Evolutionary conservation across 2,888 invertebrate genomes (phyloP), one percentile per base, ranked within the genome.

Genomic region (Drosophila mimica): DNA sequence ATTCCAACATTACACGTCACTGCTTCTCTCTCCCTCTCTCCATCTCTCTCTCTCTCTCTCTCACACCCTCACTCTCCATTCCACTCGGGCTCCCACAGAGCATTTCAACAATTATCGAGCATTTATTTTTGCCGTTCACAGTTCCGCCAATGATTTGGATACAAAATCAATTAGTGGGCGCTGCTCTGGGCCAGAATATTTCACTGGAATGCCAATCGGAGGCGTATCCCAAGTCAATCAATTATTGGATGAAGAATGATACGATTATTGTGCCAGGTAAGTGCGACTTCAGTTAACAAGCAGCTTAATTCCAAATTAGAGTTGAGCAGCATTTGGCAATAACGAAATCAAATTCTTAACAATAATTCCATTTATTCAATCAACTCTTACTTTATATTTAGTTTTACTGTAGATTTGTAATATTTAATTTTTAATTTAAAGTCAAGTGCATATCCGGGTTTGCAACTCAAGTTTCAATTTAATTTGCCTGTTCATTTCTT

Each of bases 141-240:
- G 96, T 96, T 94, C 95, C 96, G 40, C 96, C 96, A 65, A 95
- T 96, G 95, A 95, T 96, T 82, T 95, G 95, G 94, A 95, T 96
- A 81, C 95, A 95, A 88, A 95, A 96, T 93, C 96, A 96, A 93
- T 94, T 96, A 90, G 95, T 96, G 17, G 96, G 96, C 25, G 96
- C 95, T 25, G 94, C 95, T 76, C 94, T 94, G 78, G 95, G 95
- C 40, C 95, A 96, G 84, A 94, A 95, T 88, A 94, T 96, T 87
- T 95, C 95, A n/a, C 92, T 96, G 80, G 96, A 96, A 91, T 96
- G 96, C 91, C 94, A 95, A 90, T 95, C 96, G 57, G 96, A 96
- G 92, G 96, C 96, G 34, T 95, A 94, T 92, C 96, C 96, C 20
- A 95, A 95, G 92, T 95, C 96, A 72, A 95, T 96, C 90, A 96